A percentile compares a stretch with the other conserved stretches of the same genome.
phyloP scores from a whole-genome alignment of 2,888 invertebrate genomes.

The Petrophora chlorosata region DNA sequence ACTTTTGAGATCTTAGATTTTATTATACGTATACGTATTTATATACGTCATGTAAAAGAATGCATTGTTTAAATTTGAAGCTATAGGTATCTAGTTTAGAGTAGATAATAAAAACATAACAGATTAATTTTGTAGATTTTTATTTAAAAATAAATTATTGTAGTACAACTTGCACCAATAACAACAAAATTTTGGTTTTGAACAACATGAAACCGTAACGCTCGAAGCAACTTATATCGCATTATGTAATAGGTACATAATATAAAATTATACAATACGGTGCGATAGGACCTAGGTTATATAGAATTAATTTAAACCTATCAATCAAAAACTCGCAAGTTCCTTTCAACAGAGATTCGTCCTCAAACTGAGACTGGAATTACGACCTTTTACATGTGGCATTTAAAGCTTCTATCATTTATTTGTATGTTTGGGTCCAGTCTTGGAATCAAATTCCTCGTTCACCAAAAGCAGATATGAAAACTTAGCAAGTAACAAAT shows the following conservation, averaged over 20 bases:
- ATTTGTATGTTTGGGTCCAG: constrained; percentile 11
- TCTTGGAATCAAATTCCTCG: constrained; percentile 27
- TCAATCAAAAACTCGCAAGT: constrained; percentile 37
- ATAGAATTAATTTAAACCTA: constrained; percentile 35
- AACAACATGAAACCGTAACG: constrained; percentile 76
- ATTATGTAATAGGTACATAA: constrained; percentile 53
- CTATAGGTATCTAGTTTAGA: too few species aligned
- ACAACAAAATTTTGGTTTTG: constrained; percentile 83
- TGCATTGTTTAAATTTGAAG: too few species aligned
- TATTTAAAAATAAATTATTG: constrained; percentile 84
- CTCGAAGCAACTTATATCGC: constrained; percentile 71
- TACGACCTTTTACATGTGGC: not conserved
- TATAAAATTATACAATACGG: constrained; percentile 63
- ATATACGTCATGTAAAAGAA: too few species aligned
- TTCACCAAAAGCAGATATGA: constrained; percentile 4
- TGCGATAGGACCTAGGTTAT: constrained; percentile 55
- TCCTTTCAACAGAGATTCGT: constrained; percentile 55
- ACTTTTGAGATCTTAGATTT: too few species aligned
- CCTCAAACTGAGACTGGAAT: constrained; percentile 28
- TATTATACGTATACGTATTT: too few species aligned
- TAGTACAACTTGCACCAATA: constrained; percentile 82
- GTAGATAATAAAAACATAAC: constrained; percentile 38
- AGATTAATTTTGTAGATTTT: constrained; percentile 60
- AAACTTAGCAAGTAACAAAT: not conserved
- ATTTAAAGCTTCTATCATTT: too few species aligned